Percentiles rank a stretch among this genome's conserved stretches.
These are phyloP conservation scores for Lineus longissimus DNA, from an alignment of 1,140 invertebrate species.

Conservation along the genomic window DNA sequence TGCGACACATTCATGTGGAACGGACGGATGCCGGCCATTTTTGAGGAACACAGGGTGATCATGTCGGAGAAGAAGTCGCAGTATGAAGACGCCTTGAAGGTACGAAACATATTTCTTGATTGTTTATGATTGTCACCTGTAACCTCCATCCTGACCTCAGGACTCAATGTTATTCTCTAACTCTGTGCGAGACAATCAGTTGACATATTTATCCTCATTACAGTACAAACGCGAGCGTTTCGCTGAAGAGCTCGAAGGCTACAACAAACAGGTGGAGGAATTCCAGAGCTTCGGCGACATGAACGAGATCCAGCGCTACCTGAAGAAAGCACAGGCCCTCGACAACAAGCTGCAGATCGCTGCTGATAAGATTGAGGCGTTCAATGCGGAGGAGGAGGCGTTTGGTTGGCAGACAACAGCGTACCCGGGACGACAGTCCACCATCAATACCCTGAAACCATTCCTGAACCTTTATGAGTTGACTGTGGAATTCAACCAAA, in stretches of 20 bases:
- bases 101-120: conserved; percentile 28
- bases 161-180: too few species aligned
- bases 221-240: conserved; percentile 60
- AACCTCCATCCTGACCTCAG: too few species aligned
- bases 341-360: conserved; percentile 68
- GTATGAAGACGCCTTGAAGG: conserved; percentile 77
- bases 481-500: conserved; percentile 77
- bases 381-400: conserved; percentile 87
- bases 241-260: conserved; percentile 74
- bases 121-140: background rate
- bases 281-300: conserved; percentile 85
- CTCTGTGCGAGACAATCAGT: too few species aligned
- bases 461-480: conserved; percentile 87
- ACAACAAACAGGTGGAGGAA: conserved; percentile 77
- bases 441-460: conserved; percentile 60
- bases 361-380: conserved; percentile 77
- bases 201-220: too few species aligned
- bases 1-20: conserved; percentile 84
- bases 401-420: conserved; percentile 85
- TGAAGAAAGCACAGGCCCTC: conserved; percentile 71
- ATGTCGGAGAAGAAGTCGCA: conserved; percentile 78
- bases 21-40: conserved; percentile 70
- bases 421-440: conserved; percentile 76
- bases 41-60: conserved; percentile 77
- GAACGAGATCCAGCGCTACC: conserved; percentile 79